Base-by-base conservation (phyloP, 2,113 vertebrate genomes). In the Craseonycteris thonglongyai region DNA sequence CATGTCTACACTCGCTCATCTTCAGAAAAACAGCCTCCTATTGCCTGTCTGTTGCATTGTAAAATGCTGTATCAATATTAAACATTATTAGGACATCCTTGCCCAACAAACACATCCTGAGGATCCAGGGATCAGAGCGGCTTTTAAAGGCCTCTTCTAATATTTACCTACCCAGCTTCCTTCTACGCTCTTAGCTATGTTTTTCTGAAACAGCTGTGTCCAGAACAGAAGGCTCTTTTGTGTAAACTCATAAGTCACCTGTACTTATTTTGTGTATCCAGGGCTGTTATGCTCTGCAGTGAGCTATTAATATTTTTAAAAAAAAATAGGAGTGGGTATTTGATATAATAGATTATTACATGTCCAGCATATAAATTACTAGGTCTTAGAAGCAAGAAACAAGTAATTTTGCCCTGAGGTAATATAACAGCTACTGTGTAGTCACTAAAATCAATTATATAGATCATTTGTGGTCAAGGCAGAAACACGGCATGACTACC, bases 191-290 rank as follows among this genome's bases (percentile, higher is more conserved):
- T 95, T 87, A 22, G 63, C 79, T n/a, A 35, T 94, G 85, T 91
- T 96, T 96, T 96, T 71, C 95, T 95, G 93, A 89, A 93, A 76
- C 95, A 95, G 94, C 95, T 90, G 89, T 83, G 71, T 65, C 38
- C 35, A 91, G 94, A 86, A 92, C 90, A 92, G 69, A 96, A 95
- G 91, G 93, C 40, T 82, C 93, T 93, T 96, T 88, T 96, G 90
- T 96, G 93, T 75, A 78, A 90, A 95, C 90, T 93, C 92, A 47
- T 88, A 96, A 97, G 97, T 97, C 97, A 97, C 94, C 95, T 93
- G 95, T 22, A 82, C 96, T 91, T 94, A 93, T 54, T 96, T 84
- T 90, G 90, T 90, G 90, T 96, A 93, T 93, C 91, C 83, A 96
- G 78, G 89, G 83, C 71, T 96, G 85, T 74, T 96, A 68, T 24